A percentile compares a stretch with the other conserved stretches of the same genome.
Evolutionary conservation across 2,888 invertebrate genomes (phyloP).

Genomic region (Drosophila birchii): DNA sequence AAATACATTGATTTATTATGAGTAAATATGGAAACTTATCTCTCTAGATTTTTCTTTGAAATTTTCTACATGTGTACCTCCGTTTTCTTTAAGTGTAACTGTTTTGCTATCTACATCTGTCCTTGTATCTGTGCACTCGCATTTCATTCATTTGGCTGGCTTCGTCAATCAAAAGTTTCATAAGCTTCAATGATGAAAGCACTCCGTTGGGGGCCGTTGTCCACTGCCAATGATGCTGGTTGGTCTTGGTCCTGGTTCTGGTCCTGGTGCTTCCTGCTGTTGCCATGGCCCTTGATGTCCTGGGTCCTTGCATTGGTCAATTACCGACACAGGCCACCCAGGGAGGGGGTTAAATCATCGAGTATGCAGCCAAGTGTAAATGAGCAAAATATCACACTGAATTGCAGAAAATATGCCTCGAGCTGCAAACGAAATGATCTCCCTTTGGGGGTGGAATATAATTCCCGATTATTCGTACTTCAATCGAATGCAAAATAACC

Average conservation of each 20-base stretch:
- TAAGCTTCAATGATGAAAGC: constrained; percentile 59
- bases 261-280: constrained; percentile 33
- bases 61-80: not conserved
- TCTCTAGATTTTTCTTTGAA: fast-evolving
- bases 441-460: constrained; percentile 19
- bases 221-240: constrained; percentile 35
- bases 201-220: constrained; percentile 64
- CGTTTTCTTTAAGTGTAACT: not conserved
- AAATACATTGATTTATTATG: not conserved
- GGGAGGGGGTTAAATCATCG: constrained; percentile 44
- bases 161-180: constrained; percentile 69
- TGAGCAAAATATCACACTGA: constrained; percentile 76
- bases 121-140: constrained; percentile 38
- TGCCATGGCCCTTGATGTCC: constrained; percentile 45
- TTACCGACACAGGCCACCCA: constrained; percentile 33
- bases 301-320: constrained; percentile 53
- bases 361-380: constrained; percentile 73
- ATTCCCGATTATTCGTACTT: constrained; percentile 42
- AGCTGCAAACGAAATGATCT: constrained; percentile 65
- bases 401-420: constrained; percentile 72
- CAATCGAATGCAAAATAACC: constrained; percentile 78
- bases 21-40: fast-evolving
- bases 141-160: constrained; percentile 56
- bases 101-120: constrained; percentile 7
- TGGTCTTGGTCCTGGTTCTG: constrained; percentile 40